phyloP scores from a whole-genome alignment of 2,888 invertebrate genomes.

The Tridacna crocea region DNA sequence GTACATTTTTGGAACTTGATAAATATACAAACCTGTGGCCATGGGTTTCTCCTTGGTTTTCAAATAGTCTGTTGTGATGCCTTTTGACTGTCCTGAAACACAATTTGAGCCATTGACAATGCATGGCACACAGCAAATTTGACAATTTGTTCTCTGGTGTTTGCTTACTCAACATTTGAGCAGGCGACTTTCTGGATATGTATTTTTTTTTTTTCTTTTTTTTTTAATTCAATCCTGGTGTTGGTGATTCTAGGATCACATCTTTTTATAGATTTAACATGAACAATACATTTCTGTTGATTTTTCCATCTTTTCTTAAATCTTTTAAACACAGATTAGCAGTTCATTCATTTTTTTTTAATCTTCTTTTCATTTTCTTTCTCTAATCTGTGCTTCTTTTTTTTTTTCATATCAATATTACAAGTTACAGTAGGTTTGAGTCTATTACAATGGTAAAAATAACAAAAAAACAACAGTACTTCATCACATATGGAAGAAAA shows the following conservation, averaged over 20 bases:
- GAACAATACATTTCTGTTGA: not conserved
- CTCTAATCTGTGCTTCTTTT: too few species aligned
- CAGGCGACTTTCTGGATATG: conserved; percentile 15
- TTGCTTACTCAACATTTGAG: not conserved
- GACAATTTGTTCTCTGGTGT: not conserved
- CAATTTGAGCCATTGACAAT: not conserved
- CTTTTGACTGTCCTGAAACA: too few species aligned
- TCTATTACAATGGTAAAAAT: too few species aligned
- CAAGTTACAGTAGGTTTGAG: too few species aligned
- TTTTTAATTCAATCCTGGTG: conserved; percentile 9
- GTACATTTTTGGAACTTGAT: too few species aligned
- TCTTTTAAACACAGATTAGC: conserved; percentile 23
- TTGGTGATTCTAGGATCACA: conserved; percentile 27
- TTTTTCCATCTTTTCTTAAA: conserved; percentile 3
- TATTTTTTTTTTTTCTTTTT: conserved; percentile 16
- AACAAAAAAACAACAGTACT: too few species aligned
- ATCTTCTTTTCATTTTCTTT: not conserved
- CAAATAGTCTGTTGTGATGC: too few species aligned
- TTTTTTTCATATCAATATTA: too few species aligned
- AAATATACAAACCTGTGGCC: too few species aligned
- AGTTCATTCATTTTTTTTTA: conserved; percentile 7
- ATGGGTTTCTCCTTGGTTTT: too few species aligned
- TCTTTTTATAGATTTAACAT: conserved; percentile 11
- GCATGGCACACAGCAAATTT: not conserved
- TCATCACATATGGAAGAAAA: too few species aligned